These are phyloP conservation scores for Eupithecia vulgata DNA, from an alignment of 2,888 invertebrate genomes.

Conservation along the genomic window DNA sequence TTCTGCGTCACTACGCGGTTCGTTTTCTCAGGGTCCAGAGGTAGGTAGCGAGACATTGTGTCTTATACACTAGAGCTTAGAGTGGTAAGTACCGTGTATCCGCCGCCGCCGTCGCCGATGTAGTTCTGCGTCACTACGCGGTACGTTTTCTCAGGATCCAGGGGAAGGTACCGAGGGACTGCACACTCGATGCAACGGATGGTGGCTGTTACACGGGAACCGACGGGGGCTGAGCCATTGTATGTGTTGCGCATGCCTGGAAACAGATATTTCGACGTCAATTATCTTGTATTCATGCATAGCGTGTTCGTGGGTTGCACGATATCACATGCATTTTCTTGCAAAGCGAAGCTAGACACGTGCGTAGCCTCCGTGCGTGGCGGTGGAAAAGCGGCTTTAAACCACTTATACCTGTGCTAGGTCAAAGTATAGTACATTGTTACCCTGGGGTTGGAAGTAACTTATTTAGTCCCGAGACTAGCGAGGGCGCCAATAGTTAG, in stretches of 20 bases:
- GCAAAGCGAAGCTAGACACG: too few relatives aligned
- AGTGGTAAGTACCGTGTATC: constrained; percentile 76
- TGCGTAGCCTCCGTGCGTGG: too few relatives aligned
- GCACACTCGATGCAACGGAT: constrained; percentile 86
- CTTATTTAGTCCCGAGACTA: too few relatives aligned
- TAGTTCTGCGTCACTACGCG: constrained; percentile 85
- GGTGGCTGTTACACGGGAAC: constrained; percentile 82
- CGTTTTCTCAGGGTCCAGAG: constrained; percentile 79
- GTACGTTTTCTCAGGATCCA: constrained; percentile 84
- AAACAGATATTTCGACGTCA: too few relatives aligned
- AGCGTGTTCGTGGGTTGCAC: too few relatives aligned
- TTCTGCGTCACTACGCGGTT: constrained; percentile 86
- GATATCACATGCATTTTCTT: too few relatives aligned
- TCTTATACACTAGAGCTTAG: neutral
- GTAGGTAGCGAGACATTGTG: constrained; percentile 83
- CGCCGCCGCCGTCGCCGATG: constrained; percentile 88
- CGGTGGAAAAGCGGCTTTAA: too few relatives aligned
- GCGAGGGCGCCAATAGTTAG: too few relatives aligned
- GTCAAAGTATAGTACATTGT: too few relatives aligned
- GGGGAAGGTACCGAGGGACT: constrained; percentile 85
- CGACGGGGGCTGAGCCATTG: constrained; percentile 84
- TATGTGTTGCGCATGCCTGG: constrained; percentile 85
- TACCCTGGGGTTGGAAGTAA: too few relatives aligned
- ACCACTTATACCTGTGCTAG: too few relatives aligned
- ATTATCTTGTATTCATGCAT: too few relatives aligned